Evolutionary conservation across 2,113 vertebrate genomes (phyloP).

Genomic region (Madoqua kirkii): DNA sequence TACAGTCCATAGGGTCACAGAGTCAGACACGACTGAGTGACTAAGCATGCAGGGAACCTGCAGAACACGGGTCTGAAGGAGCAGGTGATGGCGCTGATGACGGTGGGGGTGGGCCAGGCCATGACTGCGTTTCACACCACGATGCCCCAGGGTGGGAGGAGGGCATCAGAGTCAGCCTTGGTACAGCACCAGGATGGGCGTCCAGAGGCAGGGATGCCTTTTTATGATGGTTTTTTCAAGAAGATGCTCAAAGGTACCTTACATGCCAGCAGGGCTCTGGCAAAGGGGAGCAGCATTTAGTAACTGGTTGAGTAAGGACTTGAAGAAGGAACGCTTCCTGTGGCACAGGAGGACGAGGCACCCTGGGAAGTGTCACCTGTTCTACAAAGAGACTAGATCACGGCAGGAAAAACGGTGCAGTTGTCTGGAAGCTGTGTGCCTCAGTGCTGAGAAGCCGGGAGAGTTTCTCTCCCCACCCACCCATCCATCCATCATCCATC

Average conservation of each 20-base stretch:
- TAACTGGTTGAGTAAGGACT: neutral
- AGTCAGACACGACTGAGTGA: rapidly evolving
- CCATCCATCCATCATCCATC: neutral
- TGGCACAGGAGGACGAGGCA: neutral
- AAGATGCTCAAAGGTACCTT: neutral
- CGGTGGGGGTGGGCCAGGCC: rapidly evolving
- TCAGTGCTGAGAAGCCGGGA: neutral
- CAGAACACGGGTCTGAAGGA: neutral
- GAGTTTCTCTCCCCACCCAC: neutral
- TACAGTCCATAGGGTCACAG: neutral
- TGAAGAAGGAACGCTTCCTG: neutral
- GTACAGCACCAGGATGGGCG: too few relatives aligned
- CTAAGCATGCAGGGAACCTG: rapidly evolving
- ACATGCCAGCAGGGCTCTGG: too few relatives aligned
- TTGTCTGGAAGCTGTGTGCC: neutral
- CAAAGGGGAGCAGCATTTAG: too few relatives aligned
- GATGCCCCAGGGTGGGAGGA: neutral
- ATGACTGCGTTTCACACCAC: rapidly evolving
- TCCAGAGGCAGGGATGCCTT: neutral
- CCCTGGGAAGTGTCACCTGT: neutral
- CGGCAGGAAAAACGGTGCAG: neutral
- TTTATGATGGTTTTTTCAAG: neutral
- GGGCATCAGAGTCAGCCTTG: neutral
- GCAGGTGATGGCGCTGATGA: neutral
- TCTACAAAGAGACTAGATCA: neutral